These are phyloP conservation scores for Rosalia funebris DNA, from an alignment of 2,888 invertebrate genomes.

Conservation along the genomic window DNA sequence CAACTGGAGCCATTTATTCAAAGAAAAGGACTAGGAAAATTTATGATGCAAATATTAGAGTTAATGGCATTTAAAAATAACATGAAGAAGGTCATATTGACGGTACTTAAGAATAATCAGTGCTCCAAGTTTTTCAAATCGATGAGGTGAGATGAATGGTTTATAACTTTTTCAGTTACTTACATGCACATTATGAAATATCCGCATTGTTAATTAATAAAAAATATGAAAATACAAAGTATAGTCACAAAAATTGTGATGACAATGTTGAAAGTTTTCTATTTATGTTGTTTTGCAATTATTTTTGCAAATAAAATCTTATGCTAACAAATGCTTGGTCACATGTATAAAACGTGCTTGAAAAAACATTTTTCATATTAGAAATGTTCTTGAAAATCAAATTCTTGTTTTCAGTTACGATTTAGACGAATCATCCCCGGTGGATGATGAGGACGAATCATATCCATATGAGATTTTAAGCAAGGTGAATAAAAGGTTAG, in stretches of 20 bases:
- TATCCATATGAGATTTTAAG: constrained; percentile 73
- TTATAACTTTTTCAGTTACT: no score
- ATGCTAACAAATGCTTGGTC: no score
- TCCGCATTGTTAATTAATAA: no score
- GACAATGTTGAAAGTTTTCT: no score
- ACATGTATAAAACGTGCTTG: no score
- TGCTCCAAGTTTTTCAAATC: constrained; percentile 80
- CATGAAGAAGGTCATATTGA: constrained; percentile 85
- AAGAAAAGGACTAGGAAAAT: constrained; percentile 84
- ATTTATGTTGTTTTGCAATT: no score
- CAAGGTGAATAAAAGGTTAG: constrained; percentile 64
- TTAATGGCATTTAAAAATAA: constrained; percentile 76
- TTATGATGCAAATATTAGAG: constrained; percentile 82
- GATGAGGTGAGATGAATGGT: constrained; percentile 80
- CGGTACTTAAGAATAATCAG: constrained; percentile 83
- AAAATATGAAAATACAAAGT: no score
- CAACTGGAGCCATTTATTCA: constrained; percentile 79
- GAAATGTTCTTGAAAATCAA: no score
- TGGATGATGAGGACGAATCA: constrained; percentile 67
- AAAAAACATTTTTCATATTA: no score
- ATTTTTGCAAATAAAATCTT: no score
- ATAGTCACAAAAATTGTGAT: no score
- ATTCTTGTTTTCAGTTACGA: constrained; percentile 68
- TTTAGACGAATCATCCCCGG: constrained; percentile 76
- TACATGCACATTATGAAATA: no score